These are phyloP conservation scores for Acanthosepion lycidas DNA, from an alignment of 2,888 invertebrate genomes.

Conservation along the genomic window DNA sequence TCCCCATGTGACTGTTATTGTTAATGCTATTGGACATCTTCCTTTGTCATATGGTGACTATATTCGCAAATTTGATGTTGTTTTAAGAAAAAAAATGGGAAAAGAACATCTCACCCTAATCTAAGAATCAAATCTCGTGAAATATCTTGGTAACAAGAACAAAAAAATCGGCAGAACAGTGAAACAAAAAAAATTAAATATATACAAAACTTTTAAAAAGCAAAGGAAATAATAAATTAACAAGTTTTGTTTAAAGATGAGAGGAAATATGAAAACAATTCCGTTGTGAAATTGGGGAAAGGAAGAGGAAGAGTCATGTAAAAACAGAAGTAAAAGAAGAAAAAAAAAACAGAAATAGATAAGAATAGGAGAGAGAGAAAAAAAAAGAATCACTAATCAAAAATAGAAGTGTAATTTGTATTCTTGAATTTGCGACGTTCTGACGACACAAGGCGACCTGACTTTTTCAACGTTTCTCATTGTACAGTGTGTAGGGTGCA, in stretches of 20 bases:
- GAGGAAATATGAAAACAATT: not conserved
- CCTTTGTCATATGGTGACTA: not conserved
- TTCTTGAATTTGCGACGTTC: not conserved
- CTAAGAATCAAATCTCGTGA: not conserved
- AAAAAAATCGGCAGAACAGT: not conserved
- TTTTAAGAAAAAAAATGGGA: not conserved
- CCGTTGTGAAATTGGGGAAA: not conserved
- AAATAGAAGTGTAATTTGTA: not conserved
- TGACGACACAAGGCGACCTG: not conserved
- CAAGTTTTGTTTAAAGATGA: not conserved
- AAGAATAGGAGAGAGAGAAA: not conserved
- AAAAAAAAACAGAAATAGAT: not conserved
- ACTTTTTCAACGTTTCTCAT: not conserved
- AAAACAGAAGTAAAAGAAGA: not conserved
- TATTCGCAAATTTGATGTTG: not conserved
- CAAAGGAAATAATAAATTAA: not conserved
- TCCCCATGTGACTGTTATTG: not conserved
- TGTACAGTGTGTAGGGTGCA: not conserved
- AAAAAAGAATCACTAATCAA: not conserved
- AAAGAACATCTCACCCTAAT: not conserved
- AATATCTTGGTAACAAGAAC: not conserved
- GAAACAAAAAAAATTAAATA: not conserved
- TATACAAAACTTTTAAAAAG: not conserved
- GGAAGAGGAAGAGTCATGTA: not conserved
- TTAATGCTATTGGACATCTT: not conserved